A percentile compares a stretch with the other conserved stretches of the same genome.
Conservation (phyloP, 2,888 invertebrate species). For the Diogma glabrata region DNA sequence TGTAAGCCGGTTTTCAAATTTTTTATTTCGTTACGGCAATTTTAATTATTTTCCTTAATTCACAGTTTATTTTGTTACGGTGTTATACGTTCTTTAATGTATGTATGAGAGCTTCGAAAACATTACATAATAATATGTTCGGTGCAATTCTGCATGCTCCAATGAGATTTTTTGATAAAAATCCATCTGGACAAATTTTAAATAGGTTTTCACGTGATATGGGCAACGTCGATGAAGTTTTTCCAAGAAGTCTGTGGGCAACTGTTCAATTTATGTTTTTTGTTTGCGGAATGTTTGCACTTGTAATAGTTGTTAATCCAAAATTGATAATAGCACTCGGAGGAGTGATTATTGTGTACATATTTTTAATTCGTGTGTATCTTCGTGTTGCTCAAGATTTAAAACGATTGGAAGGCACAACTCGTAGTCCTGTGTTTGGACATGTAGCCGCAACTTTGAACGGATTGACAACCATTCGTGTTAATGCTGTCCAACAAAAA, state of each 20-base stretch:
- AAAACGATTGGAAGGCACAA: slow-evolving; percentile 60
- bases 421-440: slow-evolving; percentile 82
- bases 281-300: slow-evolving; percentile 62
- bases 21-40: too few species aligned
- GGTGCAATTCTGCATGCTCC: slow-evolving; percentile 59
- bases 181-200: slow-evolving; percentile 63
- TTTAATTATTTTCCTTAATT: too few species aligned
- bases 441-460: slow-evolving; percentile 75
- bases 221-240: slow-evolving; percentile 46
- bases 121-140: slow-evolving; percentile 79
- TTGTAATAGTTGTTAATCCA: slow-evolving; percentile 59
- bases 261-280: slow-evolving; percentile 40
- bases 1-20: slow-evolving; percentile 21
- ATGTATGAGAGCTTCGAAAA: slow-evolving; percentile 63
- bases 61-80: slow-evolving; percentile 40
- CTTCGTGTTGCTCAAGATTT: slow-evolving; percentile 62
- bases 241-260: slow-evolving; percentile 44
- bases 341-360: slow-evolving; percentile 51
- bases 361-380: slow-evolving; percentile 53
- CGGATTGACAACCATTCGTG: slow-evolving; percentile 78
- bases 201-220: slow-evolving; percentile 70
- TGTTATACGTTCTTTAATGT: slow-evolving; percentile 60
- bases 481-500: slow-evolving; percentile 54
- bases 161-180: slow-evolving; percentile 77
- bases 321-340: slow-evolving; percentile 53